Conservation (phyloP, 1,140 invertebrate genomes). For the Cyrtorhinus lividipennis region DNA sequence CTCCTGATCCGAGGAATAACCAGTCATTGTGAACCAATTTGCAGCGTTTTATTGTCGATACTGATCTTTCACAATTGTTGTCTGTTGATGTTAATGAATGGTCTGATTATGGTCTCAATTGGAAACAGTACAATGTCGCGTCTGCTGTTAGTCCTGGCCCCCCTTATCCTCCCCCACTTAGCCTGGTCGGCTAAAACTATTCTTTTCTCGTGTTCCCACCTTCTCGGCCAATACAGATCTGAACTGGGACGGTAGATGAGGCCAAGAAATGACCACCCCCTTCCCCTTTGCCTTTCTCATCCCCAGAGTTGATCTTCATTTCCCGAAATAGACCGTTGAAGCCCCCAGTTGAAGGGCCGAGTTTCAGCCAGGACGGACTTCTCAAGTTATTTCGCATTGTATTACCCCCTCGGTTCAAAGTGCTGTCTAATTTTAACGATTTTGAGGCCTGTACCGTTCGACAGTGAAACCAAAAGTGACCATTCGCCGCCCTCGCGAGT, state of each 20-base stretch:
- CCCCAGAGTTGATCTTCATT: neutral
- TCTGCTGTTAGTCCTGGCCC: neutral
- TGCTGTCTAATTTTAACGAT: neutral
- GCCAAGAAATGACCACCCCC: neutral
- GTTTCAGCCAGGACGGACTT: neutral
- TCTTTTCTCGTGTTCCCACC: neutral
- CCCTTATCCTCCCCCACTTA: no score
- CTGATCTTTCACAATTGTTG: no score
- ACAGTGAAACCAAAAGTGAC: neutral
- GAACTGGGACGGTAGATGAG: neutral
- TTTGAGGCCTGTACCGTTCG: neutral
- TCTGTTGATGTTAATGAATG: no score
- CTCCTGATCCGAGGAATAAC: no score
- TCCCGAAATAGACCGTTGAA: neutral
- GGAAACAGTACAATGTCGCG: neutral
- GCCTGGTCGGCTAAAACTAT: neutral
- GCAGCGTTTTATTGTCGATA: no score
- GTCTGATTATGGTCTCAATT: neutral
- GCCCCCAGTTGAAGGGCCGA: neutral
- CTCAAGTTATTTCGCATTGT: conserved; percentile 5
- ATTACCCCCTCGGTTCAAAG: neutral
- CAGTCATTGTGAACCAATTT: no score
- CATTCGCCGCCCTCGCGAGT: neutral
- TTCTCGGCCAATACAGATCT: neutral
- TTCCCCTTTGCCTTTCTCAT: neutral